These are phyloP conservation scores for Melieria picta DNA, from an alignment of 2,888 invertebrate species.

Conservation along the genomic window DNA sequence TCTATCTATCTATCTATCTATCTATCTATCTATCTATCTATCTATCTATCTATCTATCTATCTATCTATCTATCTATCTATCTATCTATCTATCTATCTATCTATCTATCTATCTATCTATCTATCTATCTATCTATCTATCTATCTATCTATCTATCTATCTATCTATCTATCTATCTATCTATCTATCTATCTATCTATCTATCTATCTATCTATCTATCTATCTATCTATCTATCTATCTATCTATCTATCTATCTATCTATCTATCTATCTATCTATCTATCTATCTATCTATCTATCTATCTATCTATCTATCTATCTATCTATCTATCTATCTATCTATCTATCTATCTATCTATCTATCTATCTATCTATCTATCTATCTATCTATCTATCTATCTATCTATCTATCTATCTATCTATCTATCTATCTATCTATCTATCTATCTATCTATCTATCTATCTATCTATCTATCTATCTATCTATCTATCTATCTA, in stretches of 20 bases:
- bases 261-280: constrained; percentile 16
- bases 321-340: constrained; percentile 16
- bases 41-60: constrained; percentile 13
- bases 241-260: constrained; percentile 17
- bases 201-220: constrained; percentile 16
- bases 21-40: constrained; percentile 12
- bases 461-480: constrained; percentile 14
- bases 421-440: constrained; percentile 17
- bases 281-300: constrained; percentile 16
- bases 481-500: constrained; percentile 16
- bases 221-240: constrained; percentile 16
- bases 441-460: constrained; percentile 15
- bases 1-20: constrained; percentile 16
- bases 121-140: constrained; percentile 16
- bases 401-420: constrained; percentile 16
- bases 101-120: constrained; percentile 16
- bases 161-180: constrained; percentile 16
- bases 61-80: constrained; percentile 12
- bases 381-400: constrained; percentile 16
- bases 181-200: constrained; percentile 17
- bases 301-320: constrained; percentile 17
- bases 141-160: constrained; percentile 16
- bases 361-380: constrained; percentile 17
- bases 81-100: constrained; percentile 17
- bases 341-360: constrained; percentile 16